These are phyloP conservation scores for Euplagia quadripunctaria DNA, from an alignment of 2,888 invertebrate species.

Conservation along the genomic window DNA sequence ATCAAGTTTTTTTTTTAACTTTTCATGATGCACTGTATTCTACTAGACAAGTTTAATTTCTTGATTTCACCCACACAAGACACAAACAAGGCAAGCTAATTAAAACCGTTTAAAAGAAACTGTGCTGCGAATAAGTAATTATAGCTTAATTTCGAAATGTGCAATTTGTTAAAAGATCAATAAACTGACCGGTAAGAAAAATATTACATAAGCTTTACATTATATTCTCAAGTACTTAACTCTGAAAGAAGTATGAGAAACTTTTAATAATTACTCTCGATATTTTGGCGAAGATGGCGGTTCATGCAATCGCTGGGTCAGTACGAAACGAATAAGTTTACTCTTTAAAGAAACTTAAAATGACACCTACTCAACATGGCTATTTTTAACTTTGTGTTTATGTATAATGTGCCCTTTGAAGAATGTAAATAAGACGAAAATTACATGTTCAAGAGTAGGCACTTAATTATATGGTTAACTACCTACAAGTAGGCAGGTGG, in stretches of 20 bases:
- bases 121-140: neutral
- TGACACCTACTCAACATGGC: neutral
- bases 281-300: neutral
- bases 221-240: neutral
- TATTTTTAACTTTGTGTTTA: neutral
- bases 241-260: neutral
- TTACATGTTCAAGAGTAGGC: slow-evolving; percentile 8
- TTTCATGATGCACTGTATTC: too few species aligned
- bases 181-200: neutral
- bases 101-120: neutral
- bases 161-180: neutral
- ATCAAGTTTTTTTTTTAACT: too few species aligned
- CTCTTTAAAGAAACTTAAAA: neutral
- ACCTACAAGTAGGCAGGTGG: slow-evolving; percentile 7
- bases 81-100: too few species aligned
- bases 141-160: neutral
- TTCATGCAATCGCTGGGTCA: neutral
- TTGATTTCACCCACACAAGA: too few species aligned
- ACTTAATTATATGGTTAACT: slow-evolving; percentile 35
- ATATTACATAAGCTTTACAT: neutral
- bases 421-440: slow-evolving; percentile 1
- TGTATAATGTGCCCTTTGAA: slow-evolving; percentile 1
- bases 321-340: neutral
- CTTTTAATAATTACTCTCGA: neutral
- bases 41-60: too few species aligned